These are phyloP conservation scores for Drosophila neonasuta DNA, from an alignment of 2,888 invertebrate species.

Conservation along the genomic window DNA sequence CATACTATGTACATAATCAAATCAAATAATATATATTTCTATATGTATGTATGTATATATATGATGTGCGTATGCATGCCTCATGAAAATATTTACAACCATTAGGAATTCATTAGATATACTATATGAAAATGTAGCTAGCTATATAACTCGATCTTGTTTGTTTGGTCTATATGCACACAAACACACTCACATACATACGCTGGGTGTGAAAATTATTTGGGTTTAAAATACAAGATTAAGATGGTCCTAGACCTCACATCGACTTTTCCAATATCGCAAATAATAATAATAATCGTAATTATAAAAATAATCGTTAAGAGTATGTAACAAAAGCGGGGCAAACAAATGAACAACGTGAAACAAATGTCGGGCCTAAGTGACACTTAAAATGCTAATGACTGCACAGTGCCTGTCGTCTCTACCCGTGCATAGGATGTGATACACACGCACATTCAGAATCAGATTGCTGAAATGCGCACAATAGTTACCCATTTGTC, in stretches of 20 bases:
- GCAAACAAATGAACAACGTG: too few species aligned
- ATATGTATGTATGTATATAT: constrained; percentile 10
- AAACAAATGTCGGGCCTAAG: constrained; percentile 38
- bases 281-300: constrained; percentile 41
- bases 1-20: constrained; percentile 10
- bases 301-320: constrained; percentile 10
- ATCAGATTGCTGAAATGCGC: constrained; percentile 18
- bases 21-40: constrained; percentile 5
- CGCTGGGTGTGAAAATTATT: constrained; percentile 3
- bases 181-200: constrained; percentile 12
- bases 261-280: constrained; percentile 36
- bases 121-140: constrained; percentile 35
- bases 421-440: constrained; percentile 27
- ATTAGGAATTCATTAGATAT: constrained; percentile 43
- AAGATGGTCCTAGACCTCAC: constrained; percentile 52
- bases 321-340: constrained; percentile 40
- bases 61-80: constrained; percentile 29
- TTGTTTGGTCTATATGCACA: constrained; percentile 18
- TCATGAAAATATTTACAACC: constrained; percentile 62
- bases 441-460: constrained; percentile 16
- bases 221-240: constrained; percentile 17
- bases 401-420: constrained; percentile 55
- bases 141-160: constrained; percentile 38
- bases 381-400: constrained; percentile 70
- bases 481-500: constrained; percentile 19